Evolutionary conservation across 2,797 vertebrate species (phyloP).

Genomic region (Furcifer pardalis): DNA sequence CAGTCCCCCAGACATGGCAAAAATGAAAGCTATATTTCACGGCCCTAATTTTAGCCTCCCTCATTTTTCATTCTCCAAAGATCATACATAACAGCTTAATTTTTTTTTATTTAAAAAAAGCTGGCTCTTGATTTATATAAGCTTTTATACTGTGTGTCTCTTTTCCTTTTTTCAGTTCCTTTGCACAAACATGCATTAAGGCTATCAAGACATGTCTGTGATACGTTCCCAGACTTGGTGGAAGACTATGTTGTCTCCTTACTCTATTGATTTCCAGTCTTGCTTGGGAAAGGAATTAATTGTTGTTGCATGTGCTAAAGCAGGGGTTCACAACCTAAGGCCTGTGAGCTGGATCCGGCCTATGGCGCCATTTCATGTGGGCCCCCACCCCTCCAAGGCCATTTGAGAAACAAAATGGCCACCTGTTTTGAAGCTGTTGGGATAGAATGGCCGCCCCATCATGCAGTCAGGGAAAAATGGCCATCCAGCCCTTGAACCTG

Average conservation of each 20-base stretch:
- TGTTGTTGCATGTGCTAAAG: no score
- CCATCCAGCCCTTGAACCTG: no score
- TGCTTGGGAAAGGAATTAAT: not conserved
- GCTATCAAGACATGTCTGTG: accelerated
- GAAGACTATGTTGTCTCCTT: accelerated
- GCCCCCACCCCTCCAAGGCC: no score
- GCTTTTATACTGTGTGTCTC: not conserved
- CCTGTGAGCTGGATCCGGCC: no score
- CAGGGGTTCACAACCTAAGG: no score
- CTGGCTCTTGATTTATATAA: not conserved
- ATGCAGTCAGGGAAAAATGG: no score
- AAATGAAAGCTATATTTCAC: conserved; percentile 30
- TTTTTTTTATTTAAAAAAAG: conserved; percentile 8
- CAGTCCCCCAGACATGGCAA: not conserved
- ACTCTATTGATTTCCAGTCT: conserved; percentile 16
- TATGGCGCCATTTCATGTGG: no score
- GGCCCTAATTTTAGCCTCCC: conserved; percentile 19
- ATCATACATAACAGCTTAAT: no score
- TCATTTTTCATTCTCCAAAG: conserved; percentile 30
- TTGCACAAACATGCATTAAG: conserved; percentile 34
- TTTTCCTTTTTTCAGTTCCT: no score
- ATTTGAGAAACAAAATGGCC: no score
- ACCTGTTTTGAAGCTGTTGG: not conserved
- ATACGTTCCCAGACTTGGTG: not conserved
- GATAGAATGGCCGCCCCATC: no score